Conservation (phyloP, 1,140 invertebrate species). For the Aphis craccivora region DNA sequence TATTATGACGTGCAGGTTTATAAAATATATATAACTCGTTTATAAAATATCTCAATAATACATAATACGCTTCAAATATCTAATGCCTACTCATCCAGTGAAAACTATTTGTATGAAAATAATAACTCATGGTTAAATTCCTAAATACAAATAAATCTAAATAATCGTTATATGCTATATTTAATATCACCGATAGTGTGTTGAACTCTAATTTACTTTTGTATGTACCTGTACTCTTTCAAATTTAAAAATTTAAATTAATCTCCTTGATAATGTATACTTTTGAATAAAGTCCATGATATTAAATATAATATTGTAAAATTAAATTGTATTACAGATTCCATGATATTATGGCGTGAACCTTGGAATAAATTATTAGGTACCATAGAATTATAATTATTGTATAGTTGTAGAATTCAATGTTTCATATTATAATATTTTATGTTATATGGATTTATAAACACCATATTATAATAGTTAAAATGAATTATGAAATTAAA, state of each 20-base stretch:
- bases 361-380: neutral
- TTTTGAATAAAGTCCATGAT: neutral
- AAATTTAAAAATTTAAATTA: neutral
- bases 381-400: neutral
- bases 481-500: neutral
- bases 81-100: neutral
- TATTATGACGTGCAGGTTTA: neutral
- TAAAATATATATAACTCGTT: neutral
- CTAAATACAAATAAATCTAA: neutral
- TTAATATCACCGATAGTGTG: neutral
- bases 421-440: neutral
- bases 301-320: neutral
- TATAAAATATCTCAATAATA: neutral
- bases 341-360: neutral
- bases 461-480: neutral
- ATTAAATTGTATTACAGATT: neutral
- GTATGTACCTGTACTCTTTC: neutral
- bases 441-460: neutral
- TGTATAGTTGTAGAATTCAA: neutral
- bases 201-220: neutral
- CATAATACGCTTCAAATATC: neutral
- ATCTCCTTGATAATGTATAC: neutral
- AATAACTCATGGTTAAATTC: neutral
- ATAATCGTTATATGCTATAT: neutral
- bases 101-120: neutral